phyloP scores from a whole-genome alignment of 2,797 vertebrate species.

The Macrochelys suwanniensis region DNA sequence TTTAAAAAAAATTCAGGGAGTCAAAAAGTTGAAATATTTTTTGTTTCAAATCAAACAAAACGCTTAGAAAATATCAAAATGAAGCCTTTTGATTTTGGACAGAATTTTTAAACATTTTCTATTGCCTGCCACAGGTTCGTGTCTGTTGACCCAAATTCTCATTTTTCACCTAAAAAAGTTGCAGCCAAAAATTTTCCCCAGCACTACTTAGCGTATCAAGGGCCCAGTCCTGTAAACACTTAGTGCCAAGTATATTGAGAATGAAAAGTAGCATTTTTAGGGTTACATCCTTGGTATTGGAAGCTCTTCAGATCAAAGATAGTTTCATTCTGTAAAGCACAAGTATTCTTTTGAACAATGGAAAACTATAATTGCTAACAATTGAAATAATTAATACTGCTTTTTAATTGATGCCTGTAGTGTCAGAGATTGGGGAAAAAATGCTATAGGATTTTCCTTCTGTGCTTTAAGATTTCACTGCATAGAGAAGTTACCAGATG shows the following conservation, averaged over 20 bases:
- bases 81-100: not conserved
- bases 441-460: slow-evolving; percentile 35
- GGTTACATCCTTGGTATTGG: not conserved
- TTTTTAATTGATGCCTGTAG: slow-evolving; percentile 1
- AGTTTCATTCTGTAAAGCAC: not conserved
- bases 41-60: not conserved
- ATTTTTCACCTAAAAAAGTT: not conserved
- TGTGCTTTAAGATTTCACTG: slow-evolving; percentile 45
- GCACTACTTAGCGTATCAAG: not conserved
- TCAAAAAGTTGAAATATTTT: not conserved
- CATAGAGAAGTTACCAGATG: slow-evolving; percentile 38
- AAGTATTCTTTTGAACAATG: not conserved
- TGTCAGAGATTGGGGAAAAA: slow-evolving; percentile 35
- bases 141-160: not conserved
- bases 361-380: not conserved
- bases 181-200: not conserved
- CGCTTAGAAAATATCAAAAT: not conserved
- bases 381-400: not conserved
- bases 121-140: not conserved
- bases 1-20: not conserved
- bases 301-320: not conserved
- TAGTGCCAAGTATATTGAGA: not conserved
- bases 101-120: not conserved
- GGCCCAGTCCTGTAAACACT: not conserved
- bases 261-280: not conserved